These are phyloP conservation scores for Taurulus bubalis DNA, from an alignment of 2,113 vertebrate species.

Conservation along the genomic window DNA sequence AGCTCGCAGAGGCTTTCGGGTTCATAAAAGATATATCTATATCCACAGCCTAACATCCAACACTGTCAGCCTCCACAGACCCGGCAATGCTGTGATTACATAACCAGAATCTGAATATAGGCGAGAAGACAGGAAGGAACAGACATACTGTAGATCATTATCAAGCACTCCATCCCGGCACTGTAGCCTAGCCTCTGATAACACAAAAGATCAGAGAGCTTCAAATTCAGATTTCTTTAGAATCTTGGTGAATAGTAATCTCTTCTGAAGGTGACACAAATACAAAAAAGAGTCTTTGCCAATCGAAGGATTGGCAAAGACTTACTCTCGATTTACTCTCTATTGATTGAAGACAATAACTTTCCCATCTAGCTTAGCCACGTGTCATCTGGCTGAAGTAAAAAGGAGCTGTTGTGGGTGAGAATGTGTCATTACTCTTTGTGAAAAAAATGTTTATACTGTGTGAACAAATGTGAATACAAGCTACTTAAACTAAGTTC, in stretches of 20 bases:
- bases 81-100: constrained; percentile 63
- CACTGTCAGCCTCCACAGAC: constrained; percentile 71
- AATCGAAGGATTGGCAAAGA: too few relatives aligned
- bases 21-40: constrained; percentile 63
- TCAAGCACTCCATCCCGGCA: constrained; percentile 36
- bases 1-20: constrained; percentile 47
- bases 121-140: constrained; percentile 62
- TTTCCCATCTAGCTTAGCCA: constrained; percentile 53
- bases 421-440: constrained; percentile 43
- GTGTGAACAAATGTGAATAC: constrained; percentile 48
- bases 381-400: constrained; percentile 54
- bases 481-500: constrained; percentile 19
- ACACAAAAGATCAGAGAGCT: constrained; percentile 49
- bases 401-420: constrained; percentile 40
- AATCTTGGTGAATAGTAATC: constrained; percentile 17
- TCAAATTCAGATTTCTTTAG: constrained; percentile 32
- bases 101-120: constrained; percentile 71
- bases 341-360: constrained; percentile 67
- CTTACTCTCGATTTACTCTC: too few relatives aligned
- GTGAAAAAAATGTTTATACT: constrained; percentile 45
- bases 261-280: not conserved
- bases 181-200: constrained; percentile 41
- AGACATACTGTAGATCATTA: constrained; percentile 61
- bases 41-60: constrained; percentile 69
- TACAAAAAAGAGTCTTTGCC: not conserved